Evolutionary conservation across 2,797 vertebrate species (phyloP).

Genomic region (Clamator glandarius): DNA sequence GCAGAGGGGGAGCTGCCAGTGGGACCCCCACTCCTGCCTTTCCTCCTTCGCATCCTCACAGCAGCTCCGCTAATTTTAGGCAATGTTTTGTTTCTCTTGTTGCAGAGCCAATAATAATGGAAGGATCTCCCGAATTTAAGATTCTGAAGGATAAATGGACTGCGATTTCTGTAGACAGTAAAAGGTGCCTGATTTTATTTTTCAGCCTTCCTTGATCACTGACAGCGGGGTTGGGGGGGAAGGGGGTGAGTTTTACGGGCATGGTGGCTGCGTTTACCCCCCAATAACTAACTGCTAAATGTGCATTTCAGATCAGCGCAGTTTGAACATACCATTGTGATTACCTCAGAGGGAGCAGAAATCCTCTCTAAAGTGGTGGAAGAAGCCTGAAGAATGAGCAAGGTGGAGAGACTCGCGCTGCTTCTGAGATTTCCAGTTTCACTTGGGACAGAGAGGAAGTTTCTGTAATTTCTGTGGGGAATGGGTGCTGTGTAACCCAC

Average conservation of each 20-base stretch:
- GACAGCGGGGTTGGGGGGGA: background rate
- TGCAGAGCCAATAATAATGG: constrained; percentile 95
- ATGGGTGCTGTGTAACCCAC: background rate
- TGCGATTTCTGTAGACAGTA: constrained; percentile 88
- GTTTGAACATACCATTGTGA: constrained; percentile 93
- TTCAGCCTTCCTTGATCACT: background rate
- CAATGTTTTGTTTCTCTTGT: constrained; percentile 36
- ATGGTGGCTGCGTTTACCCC: background rate
- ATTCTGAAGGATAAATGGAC: constrained; percentile 95
- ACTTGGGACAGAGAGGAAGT: background rate
- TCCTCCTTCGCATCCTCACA: background rate
- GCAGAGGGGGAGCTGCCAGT: background rate
- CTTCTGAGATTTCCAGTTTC: background rate
- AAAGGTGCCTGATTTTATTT: constrained; percentile 81
- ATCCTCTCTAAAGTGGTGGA: constrained; percentile 80
- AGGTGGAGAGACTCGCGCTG: background rate
- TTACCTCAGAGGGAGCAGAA: constrained; percentile 88
- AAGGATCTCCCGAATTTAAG: constrained; percentile 88
- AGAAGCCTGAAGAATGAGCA: constrained; percentile 63
- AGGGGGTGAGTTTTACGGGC: background rate
- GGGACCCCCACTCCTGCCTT: background rate
- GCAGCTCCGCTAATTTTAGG: background rate
- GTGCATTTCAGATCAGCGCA: constrained; percentile 86
- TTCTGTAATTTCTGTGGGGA: background rate
- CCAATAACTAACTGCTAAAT: constrained; percentile 8